A percentile compares a stretch with the other conserved stretches of the same genome.
Conservation (phyloP, 1,140 invertebrate species). For the Pogonomyrmex barbatus region DNA sequence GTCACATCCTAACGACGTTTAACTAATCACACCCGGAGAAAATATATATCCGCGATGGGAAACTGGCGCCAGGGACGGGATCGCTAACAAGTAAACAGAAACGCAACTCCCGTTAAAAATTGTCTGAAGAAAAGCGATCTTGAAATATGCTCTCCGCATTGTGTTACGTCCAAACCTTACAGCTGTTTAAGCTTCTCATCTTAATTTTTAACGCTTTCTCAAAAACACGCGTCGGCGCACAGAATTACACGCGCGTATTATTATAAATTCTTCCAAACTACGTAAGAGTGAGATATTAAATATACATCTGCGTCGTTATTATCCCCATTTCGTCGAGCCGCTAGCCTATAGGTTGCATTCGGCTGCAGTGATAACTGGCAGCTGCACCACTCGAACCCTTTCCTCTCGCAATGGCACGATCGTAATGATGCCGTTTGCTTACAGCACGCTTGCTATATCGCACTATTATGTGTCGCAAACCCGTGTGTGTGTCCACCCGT, state of each 20-base stretch:
- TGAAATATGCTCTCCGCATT: not conserved
- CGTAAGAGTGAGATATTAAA: constrained; percentile 70
- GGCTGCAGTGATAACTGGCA: constrained; percentile 77
- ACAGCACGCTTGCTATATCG: constrained; percentile 30
- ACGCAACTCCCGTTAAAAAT: not conserved
- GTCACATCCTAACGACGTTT: constrained; percentile 80
- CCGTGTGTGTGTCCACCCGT: not conserved
- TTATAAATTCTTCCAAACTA: constrained; percentile 1
- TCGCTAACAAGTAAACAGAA: constrained; percentile 51
- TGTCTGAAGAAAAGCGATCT: not conserved
- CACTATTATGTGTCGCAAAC: not conserved
- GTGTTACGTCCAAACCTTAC: not conserved
- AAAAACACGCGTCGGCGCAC: not conserved
- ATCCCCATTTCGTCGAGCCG: constrained; percentile 35
- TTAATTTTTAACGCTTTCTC: not conserved
- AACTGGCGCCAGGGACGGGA: constrained; percentile 62
- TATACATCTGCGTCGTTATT: constrained; percentile 66
- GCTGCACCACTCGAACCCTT: constrained; percentile 70
- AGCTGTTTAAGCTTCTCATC: not conserved
- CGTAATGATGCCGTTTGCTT: constrained; percentile 62
- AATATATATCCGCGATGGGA: constrained; percentile 77
- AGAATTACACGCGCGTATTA: not conserved
- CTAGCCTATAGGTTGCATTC: constrained; percentile 69
- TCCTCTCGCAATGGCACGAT: constrained; percentile 55
- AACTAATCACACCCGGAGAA: constrained; percentile 80